Conservation (phyloP, 2,113 vertebrate species). For the Hiodon tergisus region DNA sequence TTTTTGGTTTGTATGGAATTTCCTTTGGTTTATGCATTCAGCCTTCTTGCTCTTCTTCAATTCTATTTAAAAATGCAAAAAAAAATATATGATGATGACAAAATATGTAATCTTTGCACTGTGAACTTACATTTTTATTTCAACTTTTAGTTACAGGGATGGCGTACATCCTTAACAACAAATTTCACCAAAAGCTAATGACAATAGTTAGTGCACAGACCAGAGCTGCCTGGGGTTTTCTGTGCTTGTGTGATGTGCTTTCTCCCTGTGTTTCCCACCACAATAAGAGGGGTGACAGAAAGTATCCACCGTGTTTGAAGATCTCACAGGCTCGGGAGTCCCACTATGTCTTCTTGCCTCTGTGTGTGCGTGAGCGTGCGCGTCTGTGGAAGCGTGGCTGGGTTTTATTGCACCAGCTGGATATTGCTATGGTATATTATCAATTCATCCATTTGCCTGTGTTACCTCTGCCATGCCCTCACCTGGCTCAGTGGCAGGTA, state of each 20-base stretch:
- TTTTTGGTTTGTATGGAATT: constrained; percentile 8
- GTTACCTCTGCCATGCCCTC: constrained; percentile 80
- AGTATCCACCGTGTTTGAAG: no score
- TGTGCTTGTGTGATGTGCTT: neutral
- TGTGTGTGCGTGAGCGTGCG: constrained; percentile 12
- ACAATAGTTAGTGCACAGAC: neutral
- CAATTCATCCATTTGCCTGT: constrained; percentile 79
- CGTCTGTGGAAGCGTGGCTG: constrained; percentile 9
- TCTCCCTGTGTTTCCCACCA: neutral
- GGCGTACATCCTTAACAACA: neutral
- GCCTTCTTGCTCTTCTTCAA: neutral
- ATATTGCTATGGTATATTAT: constrained; percentile 71
- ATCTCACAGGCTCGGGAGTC: no score
- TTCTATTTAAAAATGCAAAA: neutral
- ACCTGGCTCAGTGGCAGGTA: constrained; percentile 71
- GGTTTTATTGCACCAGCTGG: constrained; percentile 38
- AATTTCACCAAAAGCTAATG: constrained; percentile 6
- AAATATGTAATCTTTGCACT: constrained; percentile 3
- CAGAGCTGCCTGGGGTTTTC: constrained; percentile 27
- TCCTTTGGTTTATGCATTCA: neutral
- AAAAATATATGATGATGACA: neutral
- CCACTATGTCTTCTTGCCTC: neutral
- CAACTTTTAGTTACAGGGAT: constrained; percentile 5
- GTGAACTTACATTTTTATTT: constrained; percentile 13
- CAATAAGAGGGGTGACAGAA: no score